Percentiles rank a stretch among this genome's conserved stretches.
Evolutionary conservation across 2,113 vertebrate genomes (phyloP).

Genomic region (Mesembrinibis cayennensis): DNA sequence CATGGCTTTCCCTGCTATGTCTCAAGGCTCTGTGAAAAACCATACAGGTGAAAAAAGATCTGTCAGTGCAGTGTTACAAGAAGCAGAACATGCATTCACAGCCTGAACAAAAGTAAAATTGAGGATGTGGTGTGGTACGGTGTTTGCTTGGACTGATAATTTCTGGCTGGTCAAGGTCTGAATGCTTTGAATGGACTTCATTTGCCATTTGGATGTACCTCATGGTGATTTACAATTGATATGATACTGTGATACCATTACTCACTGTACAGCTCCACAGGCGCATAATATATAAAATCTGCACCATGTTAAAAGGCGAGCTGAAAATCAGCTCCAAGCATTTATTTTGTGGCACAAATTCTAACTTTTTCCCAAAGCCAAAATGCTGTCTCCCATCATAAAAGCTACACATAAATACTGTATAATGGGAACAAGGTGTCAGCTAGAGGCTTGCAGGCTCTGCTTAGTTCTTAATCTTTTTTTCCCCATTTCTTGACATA

Average conservation of each 20-base stretch:
- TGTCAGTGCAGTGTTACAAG: constrained; percentile 24
- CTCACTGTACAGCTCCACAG: background rate
- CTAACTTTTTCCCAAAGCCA: background rate
- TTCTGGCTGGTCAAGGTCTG: background rate
- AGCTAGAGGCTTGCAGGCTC: background rate
- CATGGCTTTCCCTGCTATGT: constrained; percentile 29
- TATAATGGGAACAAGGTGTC: constrained; percentile 38
- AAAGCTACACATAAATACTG: background rate
- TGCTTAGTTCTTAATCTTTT: background rate
- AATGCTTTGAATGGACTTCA: background rate
- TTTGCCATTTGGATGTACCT: background rate
- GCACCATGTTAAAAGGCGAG: background rate
- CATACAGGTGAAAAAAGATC: constrained; percentile 56
- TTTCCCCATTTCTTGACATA: background rate
- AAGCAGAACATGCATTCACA: constrained; percentile 27
- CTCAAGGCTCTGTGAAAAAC: constrained; percentile 23
- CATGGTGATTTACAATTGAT: background rate
- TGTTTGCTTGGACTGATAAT: constrained; percentile 5
- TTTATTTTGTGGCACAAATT: constrained; percentile 24
- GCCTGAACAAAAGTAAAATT: constrained; percentile 17
- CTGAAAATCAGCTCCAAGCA: constrained; percentile 15
- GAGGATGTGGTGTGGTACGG: background rate
- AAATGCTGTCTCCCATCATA: constrained; percentile 13
- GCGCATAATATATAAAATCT: background rate
- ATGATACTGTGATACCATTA: background rate